Conservation (phyloP, 1,140 invertebrate genomes). For the Xylocopa sonorina region DNA sequence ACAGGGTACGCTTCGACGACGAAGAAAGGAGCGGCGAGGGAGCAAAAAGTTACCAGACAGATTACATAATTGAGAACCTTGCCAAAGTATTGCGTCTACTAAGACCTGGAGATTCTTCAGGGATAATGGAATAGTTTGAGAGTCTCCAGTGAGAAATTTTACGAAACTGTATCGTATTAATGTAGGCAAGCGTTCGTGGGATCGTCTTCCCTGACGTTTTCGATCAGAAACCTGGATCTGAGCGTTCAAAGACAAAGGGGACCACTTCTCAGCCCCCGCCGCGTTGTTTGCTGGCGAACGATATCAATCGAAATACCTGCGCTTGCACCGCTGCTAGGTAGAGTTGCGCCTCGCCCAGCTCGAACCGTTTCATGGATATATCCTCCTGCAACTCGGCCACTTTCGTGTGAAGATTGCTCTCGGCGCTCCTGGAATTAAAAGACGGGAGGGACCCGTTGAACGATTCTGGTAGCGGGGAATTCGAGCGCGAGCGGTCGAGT, state of each 20-base stretch:
- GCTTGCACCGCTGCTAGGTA: slow-evolving; percentile 94
- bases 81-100: too few relatives aligned
- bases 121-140: too few relatives aligned
- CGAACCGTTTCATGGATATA: slow-evolving; percentile 96
- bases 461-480: neutral
- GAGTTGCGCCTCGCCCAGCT: slow-evolving; percentile 94
- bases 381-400: slow-evolving; percentile 97
- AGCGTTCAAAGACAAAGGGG: neutral
- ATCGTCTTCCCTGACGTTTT: too few relatives aligned
- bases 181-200: too few relatives aligned
- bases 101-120: neutral
- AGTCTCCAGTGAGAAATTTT: too few relatives aligned
- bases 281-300: neutral
- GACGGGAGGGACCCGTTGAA: slow-evolving; percentile 5
- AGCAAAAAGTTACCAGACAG: neutral
- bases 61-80: neutral
- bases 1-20: neutral
- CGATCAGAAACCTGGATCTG: neutral
- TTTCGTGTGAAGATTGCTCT: slow-evolving; percentile 94
- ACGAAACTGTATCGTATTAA: too few relatives aligned
- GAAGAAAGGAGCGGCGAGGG: neutral
- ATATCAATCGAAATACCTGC: slow-evolving; percentile 86
- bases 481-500: slow-evolving; percentile 12
- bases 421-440: slow-evolving; percentile 85
- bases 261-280: too few relatives aligned